Evolutionary conservation across 2,113 vertebrate genomes (phyloP).

Genomic region (Plecturocebus donacophilus): DNA sequence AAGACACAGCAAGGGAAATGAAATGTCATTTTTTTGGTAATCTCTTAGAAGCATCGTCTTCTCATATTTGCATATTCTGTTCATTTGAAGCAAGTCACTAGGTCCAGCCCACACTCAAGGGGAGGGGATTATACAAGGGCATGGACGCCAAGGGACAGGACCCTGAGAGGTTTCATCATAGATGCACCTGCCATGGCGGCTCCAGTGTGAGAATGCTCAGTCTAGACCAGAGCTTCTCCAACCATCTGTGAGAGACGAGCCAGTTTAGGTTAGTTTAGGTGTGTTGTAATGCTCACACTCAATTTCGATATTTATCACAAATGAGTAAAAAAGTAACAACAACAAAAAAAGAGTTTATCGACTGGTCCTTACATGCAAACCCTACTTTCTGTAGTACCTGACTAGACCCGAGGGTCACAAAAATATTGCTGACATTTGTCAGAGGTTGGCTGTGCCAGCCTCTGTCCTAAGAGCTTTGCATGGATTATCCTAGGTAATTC

Average conservation of each 20-base stretch:
- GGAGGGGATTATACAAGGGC: too few relatives aligned
- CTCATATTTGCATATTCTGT: neutral
- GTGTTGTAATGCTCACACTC: neutral
- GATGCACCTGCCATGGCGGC: neutral
- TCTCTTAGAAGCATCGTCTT: neutral
- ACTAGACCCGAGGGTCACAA: too few relatives aligned
- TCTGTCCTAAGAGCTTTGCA: neutral
- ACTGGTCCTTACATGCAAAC: too few relatives aligned
- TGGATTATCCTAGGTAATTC: neutral
- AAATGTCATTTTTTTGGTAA: neutral
- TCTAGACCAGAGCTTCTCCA: neutral
- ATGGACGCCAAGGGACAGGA: neutral
- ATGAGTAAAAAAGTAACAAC: neutral
- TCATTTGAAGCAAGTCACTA: neutral
- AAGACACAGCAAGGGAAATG: neutral
- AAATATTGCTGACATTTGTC: neutral
- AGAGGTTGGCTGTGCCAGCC: neutral
- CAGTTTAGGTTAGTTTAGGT: neutral
- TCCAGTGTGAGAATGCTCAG: neutral
- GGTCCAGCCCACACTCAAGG: neutral
- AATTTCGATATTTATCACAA: neutral
- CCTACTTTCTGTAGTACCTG: neutral
- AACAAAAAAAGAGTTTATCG: too few relatives aligned
- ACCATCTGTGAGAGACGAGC: too few relatives aligned
- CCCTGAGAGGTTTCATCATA: fast-evolving